phyloP scores from a whole-genome alignment of 2,113 vertebrate species.

The Vidua macroura region DNA sequence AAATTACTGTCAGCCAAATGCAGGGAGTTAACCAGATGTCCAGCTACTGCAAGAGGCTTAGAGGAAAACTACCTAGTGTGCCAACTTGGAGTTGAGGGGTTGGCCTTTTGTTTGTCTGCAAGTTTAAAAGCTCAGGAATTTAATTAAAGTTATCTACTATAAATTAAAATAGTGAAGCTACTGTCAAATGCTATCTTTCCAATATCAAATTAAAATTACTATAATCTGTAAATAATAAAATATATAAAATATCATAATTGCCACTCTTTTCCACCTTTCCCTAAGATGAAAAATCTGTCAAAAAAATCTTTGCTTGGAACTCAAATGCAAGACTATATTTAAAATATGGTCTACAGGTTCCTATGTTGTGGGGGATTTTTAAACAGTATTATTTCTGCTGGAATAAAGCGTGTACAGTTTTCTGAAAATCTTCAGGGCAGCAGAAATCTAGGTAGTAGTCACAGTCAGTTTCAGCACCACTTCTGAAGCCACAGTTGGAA shows the following conservation, averaged over 20 bases:
- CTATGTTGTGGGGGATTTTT: accelerated
- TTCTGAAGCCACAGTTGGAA: not conserved
- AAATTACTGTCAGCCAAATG: not conserved
- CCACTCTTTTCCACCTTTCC: not conserved
- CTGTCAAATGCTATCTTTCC: not conserved
- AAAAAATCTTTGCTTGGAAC: not conserved
- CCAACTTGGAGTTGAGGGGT: not conserved
- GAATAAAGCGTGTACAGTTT: not conserved
- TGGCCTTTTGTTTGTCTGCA: not conserved
- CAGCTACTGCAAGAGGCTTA: not conserved
- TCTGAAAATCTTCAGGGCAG: not conserved
- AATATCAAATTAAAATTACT: not conserved
- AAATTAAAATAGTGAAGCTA: not conserved
- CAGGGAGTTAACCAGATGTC: not conserved
- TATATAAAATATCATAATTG: not conserved
- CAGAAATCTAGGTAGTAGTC: not conserved
- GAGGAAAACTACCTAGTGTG: not conserved
- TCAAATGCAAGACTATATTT: not conserved
- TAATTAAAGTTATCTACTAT: not conserved
- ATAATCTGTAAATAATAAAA: not conserved
- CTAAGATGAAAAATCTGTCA: not conserved
- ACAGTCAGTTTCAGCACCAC: not conserved
- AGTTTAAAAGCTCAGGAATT: not conserved
- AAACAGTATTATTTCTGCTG: not conserved
- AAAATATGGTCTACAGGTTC: not conserved